Evolutionary conservation across 2,888 invertebrate species (phyloP).

Genomic region (Yponomeuta evonymella): DNA sequence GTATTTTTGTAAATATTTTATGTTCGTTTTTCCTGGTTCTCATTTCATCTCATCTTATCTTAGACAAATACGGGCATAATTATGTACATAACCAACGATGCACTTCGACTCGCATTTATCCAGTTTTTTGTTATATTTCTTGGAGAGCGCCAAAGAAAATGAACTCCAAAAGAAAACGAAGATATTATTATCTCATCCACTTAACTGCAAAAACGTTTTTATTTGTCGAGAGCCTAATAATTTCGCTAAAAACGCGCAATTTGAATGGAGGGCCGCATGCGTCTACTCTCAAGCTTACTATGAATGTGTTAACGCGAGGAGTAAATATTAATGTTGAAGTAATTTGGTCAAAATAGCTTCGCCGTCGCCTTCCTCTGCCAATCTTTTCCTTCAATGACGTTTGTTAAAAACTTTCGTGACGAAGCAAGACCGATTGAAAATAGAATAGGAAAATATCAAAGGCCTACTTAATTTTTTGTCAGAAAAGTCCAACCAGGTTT

Average conservation of each 20-base stretch:
- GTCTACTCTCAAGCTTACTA: not conserved
- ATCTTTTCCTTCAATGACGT: no score
- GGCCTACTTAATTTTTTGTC: no score
- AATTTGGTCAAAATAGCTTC: no score
- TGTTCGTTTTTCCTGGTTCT: no score
- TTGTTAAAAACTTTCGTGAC: no score
- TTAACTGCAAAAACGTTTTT: slow-evolving; percentile 1
- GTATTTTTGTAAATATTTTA: no score
- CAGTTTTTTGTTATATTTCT: not conserved
- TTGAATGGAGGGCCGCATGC: not conserved
- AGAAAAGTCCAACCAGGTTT: no score
- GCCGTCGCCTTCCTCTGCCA: no score
- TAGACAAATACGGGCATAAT: not conserved
- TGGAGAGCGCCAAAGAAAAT: not conserved
- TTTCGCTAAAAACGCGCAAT: not conserved
- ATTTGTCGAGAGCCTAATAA: not conserved
- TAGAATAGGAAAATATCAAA: no score
- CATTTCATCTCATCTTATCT: no score
- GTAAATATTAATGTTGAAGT: no score
- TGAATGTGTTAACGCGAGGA: not conserved
- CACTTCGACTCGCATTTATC: not conserved
- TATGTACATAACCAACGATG: not conserved
- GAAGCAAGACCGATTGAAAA: no score
- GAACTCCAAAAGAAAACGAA: not conserved
- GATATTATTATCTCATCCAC: slow-evolving; percentile 1